These are phyloP conservation scores for Thumatha senex DNA, from an alignment of 2,888 invertebrate species.

Conservation along the genomic window DNA sequence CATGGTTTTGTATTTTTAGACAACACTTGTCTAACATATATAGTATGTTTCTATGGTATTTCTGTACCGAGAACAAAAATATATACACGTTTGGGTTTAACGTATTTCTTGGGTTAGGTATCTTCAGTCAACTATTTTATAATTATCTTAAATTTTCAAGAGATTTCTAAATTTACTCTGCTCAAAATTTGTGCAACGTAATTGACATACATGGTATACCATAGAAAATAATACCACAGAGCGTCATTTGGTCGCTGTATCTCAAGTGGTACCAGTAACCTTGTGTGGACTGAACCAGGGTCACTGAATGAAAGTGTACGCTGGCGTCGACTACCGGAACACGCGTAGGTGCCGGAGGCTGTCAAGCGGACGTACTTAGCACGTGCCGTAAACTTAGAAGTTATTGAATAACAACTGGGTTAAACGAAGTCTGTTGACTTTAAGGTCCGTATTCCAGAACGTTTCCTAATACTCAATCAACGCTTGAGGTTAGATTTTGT, in stretches of 20 bases:
- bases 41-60: too few species aligned
- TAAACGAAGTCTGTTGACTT: background rate
- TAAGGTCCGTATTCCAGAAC: too few species aligned
- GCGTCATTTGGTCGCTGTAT: conserved; percentile 7
- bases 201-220: background rate
- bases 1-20: too few species aligned
- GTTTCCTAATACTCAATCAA: too few species aligned
- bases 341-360: conserved; percentile 41
- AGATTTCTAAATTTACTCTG: too few species aligned
- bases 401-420: conserved; percentile 3
- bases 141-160: too few species aligned
- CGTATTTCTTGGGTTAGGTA: too few species aligned
- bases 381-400: conserved; percentile 21
- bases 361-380: conserved; percentile 22
- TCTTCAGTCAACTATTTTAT: too few species aligned
- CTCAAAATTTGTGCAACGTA: background rate
- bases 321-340: conserved; percentile 30
- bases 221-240: conserved; percentile 1
- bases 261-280: conserved; percentile 29
- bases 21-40: too few species aligned
- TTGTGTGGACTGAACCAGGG: conserved; percentile 35
- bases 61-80: too few species aligned
- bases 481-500: too few species aligned
- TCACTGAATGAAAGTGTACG: conserved; percentile 36
- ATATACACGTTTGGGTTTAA: background rate